phyloP scores from a whole-genome alignment of 2,113 vertebrate species.

The Eleginops maclovinus region DNA sequence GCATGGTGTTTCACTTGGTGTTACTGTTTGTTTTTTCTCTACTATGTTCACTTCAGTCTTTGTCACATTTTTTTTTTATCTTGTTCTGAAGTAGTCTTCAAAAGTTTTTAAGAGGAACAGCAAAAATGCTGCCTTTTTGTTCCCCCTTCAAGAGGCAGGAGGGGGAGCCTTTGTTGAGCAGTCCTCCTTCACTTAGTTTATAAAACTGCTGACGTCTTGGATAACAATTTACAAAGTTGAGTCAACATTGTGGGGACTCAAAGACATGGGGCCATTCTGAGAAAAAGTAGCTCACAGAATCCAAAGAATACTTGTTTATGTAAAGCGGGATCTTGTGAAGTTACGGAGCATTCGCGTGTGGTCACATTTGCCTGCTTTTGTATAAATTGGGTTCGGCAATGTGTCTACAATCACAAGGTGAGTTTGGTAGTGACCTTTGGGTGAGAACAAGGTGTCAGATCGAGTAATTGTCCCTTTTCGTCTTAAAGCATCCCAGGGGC shows the following conservation, averaged over 20 bases:
- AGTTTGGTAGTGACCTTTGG: neutral
- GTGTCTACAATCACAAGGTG: neutral
- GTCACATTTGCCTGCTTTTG: neutral
- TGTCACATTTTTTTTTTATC: constrained; percentile 18
- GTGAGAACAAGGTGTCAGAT: constrained; percentile 2
- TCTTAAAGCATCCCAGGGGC: constrained; percentile 16
- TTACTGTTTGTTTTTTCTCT: constrained; percentile 15
- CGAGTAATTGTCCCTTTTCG: constrained; percentile 2
- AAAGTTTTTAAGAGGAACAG: constrained; percentile 3
- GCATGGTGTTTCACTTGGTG: neutral
- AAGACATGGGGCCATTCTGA: neutral
- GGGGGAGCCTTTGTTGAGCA: constrained; percentile 11
- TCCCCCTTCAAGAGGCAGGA: constrained; percentile 6
- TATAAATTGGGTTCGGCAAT: neutral
- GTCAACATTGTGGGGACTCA: constrained; percentile 7
- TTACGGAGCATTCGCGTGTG: neutral
- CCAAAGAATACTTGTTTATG: neutral
- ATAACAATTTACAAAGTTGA: constrained; percentile 31
- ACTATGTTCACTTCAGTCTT: neutral
- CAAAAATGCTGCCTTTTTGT: neutral
- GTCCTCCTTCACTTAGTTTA: constrained; percentile 10
- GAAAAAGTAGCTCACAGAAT: neutral
- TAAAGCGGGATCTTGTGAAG: neutral
- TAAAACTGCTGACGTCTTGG: constrained; percentile 16
- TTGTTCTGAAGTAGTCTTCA: constrained; percentile 1